Percentiles rank a stretch among this genome's conserved stretches.
These are phyloP conservation scores for Aegotheles bennettii DNA, from an alignment of 2,113 vertebrate species.

Conservation along the genomic window DNA sequence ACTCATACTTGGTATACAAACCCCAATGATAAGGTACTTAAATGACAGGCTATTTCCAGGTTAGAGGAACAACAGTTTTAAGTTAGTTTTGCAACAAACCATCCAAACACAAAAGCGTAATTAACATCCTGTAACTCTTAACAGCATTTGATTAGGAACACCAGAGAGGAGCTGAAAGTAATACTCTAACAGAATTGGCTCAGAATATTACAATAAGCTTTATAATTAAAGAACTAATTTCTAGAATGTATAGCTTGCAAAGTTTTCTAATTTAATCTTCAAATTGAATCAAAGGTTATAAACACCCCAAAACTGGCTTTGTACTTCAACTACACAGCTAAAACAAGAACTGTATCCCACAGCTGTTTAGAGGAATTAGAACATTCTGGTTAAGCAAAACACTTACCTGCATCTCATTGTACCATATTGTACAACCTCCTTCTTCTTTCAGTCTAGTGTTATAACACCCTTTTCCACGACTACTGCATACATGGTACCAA, in stretches of 20 bases:
- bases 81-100: neutral
- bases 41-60: neutral
- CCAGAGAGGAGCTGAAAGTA: neutral
- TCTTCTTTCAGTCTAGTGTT: conserved; percentile 95
- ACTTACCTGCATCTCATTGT: conserved; percentile 91
- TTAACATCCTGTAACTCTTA: neutral
- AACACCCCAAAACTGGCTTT: neutral
- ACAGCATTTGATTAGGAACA: neutral
- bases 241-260: rapidly evolving
- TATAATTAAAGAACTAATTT: neutral
- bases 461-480: conserved; percentile 89
- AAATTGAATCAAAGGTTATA: neutral
- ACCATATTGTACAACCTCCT: conserved; percentile 98
- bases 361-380: neutral
- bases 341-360: neutral
- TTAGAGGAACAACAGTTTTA: neutral
- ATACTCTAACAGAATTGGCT: neutral
- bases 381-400: neutral
- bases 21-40: neutral
- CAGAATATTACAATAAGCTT: neutral
- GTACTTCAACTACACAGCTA: neutral
- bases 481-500: conserved; percentile 95
- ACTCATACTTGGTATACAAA: neutral
- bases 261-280: neutral
- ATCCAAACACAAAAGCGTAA: neutral